These are phyloP conservation scores for Stegodyphus mimosarum DNA, from an alignment of 1,140 invertebrate species.

Conservation along the genomic window DNA sequence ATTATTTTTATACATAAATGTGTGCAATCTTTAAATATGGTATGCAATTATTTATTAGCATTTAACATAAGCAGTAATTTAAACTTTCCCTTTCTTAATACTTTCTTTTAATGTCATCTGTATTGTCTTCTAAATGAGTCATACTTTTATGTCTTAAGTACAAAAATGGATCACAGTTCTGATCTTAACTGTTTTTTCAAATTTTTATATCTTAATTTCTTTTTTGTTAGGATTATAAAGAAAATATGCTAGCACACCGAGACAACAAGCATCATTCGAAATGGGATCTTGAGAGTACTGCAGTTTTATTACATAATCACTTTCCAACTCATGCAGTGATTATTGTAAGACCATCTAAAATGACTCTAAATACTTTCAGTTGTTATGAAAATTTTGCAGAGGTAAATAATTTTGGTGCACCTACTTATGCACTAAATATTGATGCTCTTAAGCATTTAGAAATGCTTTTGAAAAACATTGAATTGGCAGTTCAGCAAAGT, in stretches of 20 bases:
- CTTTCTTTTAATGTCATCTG: too few relatives aligned
- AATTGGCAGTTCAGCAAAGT: neutral
- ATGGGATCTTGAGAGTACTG: conserved; percentile 83
- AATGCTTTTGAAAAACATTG: conserved; percentile 54
- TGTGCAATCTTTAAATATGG: too few relatives aligned
- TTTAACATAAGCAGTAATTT: too few relatives aligned
- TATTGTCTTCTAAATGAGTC: too few relatives aligned
- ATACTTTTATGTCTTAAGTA: too few relatives aligned
- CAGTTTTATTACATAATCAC: conserved; percentile 74
- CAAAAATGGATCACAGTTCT: too few relatives aligned
- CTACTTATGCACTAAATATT: conserved; percentile 77
- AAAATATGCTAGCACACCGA: conserved; percentile 79
- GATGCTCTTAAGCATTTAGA: conserved; percentile 75
- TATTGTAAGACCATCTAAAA: conserved; percentile 80
- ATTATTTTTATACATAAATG: too few relatives aligned
- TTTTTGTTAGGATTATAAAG: conserved; percentile 78
- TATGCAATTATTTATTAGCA: too few relatives aligned
- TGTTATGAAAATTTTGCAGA: conserved; percentile 89
- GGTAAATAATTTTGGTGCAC: conserved; percentile 79
- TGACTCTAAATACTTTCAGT: conserved; percentile 84
- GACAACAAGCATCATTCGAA: conserved; percentile 79
- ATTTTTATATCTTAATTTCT: conserved; percentile 65
- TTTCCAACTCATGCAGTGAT: conserved; percentile 80
- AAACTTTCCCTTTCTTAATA: too few relatives aligned
- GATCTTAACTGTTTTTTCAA: neutral